phyloP scores from a whole-genome alignment of 1,140 invertebrate species.

The Globodera rostochiensis region DNA sequence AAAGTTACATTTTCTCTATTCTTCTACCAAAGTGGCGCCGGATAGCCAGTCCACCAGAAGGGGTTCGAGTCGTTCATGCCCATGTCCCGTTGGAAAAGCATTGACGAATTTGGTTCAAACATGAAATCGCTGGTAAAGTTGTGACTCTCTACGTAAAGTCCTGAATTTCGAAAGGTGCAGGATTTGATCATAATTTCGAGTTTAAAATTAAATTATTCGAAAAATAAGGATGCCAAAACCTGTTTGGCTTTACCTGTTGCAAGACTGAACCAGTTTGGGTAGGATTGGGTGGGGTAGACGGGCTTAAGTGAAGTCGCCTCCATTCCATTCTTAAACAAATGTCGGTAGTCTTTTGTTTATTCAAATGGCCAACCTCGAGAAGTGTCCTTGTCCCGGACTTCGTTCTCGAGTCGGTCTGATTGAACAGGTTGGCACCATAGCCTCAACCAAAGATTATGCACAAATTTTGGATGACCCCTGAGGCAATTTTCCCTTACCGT shows the following conservation, averaged over 20 bases:
- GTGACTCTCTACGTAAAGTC: constrained; percentile 64
- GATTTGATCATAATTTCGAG: too few relatives aligned
- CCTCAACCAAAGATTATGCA: constrained; percentile 2
- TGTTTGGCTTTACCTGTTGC: constrained; percentile 50
- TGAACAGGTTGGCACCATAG: constrained; percentile 60
- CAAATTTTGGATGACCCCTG: not conserved
- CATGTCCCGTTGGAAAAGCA: constrained; percentile 60
- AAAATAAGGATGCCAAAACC: constrained; percentile 3
- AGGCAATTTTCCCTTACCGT: constrained; percentile 37
- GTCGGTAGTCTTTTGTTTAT: not conserved
- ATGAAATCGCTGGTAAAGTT: constrained; percentile 65
- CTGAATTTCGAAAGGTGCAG: constrained; percentile 37
- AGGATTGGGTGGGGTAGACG: constrained; percentile 62
- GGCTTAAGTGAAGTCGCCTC: constrained; percentile 58
- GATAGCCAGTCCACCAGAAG: constrained; percentile 54
- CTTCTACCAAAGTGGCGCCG: constrained; percentile 41
- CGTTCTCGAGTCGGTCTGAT: constrained; percentile 53
- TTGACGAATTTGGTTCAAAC: constrained; percentile 53
- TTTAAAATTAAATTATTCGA: not conserved
- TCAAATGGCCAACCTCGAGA: constrained; percentile 13
- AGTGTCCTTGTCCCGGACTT: constrained; percentile 48
- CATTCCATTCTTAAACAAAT: constrained; percentile 47
- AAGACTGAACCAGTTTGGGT: constrained; percentile 63
- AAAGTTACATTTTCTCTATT: not conserved
- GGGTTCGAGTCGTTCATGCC: constrained; percentile 58